Conservation (phyloP, 2,888 invertebrate species). For the Sussaba pulchella region DNA sequence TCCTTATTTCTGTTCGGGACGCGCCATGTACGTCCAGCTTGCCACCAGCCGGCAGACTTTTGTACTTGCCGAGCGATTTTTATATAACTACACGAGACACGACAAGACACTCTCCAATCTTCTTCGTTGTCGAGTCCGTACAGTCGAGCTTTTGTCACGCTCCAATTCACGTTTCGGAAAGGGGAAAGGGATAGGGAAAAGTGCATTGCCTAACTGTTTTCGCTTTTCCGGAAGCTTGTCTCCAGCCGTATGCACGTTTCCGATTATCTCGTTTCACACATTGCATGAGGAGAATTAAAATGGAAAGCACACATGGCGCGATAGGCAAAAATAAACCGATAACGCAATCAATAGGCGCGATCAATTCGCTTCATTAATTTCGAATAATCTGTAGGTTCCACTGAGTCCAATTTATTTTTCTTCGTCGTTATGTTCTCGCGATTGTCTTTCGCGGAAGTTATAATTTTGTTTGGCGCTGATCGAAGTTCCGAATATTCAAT, state of each 20-base stretch:
- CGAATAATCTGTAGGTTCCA: slow-evolving; percentile 14
- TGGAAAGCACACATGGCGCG: slow-evolving; percentile 12
- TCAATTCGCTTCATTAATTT: neutral
- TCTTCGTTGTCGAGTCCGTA: slow-evolving; percentile 53
- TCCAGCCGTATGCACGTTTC: slow-evolving; percentile 31
- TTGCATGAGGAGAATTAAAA: slow-evolving; percentile 25
- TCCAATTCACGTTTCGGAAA: slow-evolving; percentile 1
- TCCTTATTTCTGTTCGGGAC: slow-evolving; percentile 16
- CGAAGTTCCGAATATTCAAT: no score
- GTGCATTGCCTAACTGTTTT: neutral
- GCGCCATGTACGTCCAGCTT: slow-evolving; percentile 1
- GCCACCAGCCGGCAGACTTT: slow-evolving; percentile 15
- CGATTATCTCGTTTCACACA: slow-evolving; percentile 16
- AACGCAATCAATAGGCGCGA: neutral
- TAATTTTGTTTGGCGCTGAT: no score
- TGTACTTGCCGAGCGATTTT: slow-evolving; percentile 10
- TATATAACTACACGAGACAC: slow-evolving; percentile 39
- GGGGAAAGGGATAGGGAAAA: no score
- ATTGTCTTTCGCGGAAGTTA: no score
- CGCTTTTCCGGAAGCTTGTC: slow-evolving; percentile 19
- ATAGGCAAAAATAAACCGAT: slow-evolving; percentile 40
- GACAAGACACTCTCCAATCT: slow-evolving; percentile 65
- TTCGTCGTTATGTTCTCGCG: neutral
- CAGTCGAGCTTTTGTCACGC: slow-evolving; percentile 29
- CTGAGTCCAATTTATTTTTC: neutral